Percentiles rank a stretch among this genome's conserved stretches.
Conservation (phyloP, 2,113 vertebrate genomes). For the Grammatotria lemairii region DNA sequence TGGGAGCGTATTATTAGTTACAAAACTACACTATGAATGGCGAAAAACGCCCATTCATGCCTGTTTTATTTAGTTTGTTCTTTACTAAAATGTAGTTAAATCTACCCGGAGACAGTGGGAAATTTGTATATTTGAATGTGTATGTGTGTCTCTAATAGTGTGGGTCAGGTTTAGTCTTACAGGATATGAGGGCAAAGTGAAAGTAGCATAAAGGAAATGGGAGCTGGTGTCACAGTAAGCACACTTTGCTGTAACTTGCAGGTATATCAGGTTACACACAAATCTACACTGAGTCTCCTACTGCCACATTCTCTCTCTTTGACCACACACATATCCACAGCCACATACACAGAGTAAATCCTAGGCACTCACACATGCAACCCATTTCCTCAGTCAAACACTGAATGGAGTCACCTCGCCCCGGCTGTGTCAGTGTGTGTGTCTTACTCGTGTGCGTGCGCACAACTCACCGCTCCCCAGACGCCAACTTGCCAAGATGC, state of each 20-base stretch:
- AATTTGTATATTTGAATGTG: background rate
- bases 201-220: slow-evolving; percentile 47
- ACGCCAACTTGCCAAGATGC: slow-evolving; percentile 87
- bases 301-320: background rate
- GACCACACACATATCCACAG: background rate
- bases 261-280: slow-evolving; percentile 24
- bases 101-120: background rate
- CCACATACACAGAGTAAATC: background rate
- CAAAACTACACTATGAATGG: slow-evolving; percentile 7
- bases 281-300: background rate
- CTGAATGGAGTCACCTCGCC: background rate
- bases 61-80: background rate
- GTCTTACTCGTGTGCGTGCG: background rate
- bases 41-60: slow-evolving; percentile 10
- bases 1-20: background rate
- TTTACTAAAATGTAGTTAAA: background rate
- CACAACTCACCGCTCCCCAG: slow-evolving; percentile 86
- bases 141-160: background rate
- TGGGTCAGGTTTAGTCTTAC: slow-evolving; percentile 43
- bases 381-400: slow-evolving; percentile 32
- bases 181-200: slow-evolving; percentile 58
- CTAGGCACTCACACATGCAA: slow-evolving; percentile 34
- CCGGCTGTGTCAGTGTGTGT: background rate
- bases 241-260: slow-evolving; percentile 13
- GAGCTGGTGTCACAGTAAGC: slow-evolving; percentile 36